Base-by-base conservation (phyloP, 2,888 invertebrate species). In the Nomada flava region DNA sequence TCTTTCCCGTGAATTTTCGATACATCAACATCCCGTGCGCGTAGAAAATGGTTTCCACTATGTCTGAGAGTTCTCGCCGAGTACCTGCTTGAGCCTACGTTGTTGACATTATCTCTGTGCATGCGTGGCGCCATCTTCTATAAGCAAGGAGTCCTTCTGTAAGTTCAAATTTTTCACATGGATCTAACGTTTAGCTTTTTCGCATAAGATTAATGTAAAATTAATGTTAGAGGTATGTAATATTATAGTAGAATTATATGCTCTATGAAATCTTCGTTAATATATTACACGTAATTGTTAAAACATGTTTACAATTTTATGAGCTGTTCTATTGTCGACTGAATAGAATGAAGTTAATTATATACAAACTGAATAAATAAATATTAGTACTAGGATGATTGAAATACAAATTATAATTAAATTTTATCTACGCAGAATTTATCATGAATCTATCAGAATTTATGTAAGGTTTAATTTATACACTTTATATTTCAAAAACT, bases 101-200 rank as follows among this genome's bases (percentile, higher is more conserved):
- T 50, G 15, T 55, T 47, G 42, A 73, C 36, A 36, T 63, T 69
- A 57, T 67, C 60, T 57, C 60, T 50, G 5, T n/a, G n/a, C n/a
- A 59, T 29, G 55, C 23, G 75, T 76, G 75, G 85, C 79, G 85
- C 85, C 85, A 85, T 85, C 82, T 82, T 42, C 60, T 69, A 64
- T 29, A 18, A 55, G 15, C 62, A 29, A 63, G 26, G 59, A 20
- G 65, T 26, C 47, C 23, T 10, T 26, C 80, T 77, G 70, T 11
- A 70, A 72, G 36, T 23, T 57, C 57, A 44, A 57, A 47, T 11
- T 47, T 47, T 44, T 11, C 44, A 44, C 1, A 44, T 44, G 44
- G 11, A 11, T 44, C 2, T 4, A 47, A 47, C 15, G 11, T 15
- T 47, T 47, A 15, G 13, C 47, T 47, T 47, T 4, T 47, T 47